Base-by-base conservation (phyloP, 2,797 vertebrate species). In the Notoglanidium macrostoma region DNA sequence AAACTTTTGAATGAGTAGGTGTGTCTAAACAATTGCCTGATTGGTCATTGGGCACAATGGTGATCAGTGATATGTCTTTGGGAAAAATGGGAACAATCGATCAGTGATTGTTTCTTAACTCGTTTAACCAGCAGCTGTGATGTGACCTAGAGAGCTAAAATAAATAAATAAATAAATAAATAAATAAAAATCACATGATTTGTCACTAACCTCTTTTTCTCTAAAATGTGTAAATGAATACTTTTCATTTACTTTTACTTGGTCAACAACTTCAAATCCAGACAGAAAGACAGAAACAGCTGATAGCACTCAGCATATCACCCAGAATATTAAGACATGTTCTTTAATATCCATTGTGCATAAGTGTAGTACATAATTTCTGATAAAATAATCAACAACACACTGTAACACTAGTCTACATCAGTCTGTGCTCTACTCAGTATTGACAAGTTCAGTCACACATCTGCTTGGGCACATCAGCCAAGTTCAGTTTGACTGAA, bases 381-480 rank as follows among this genome's bases (percentile, higher is more conserved):
- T 29, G 23, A 73, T 84, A 0, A 76, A 76, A 51, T 76, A 76
- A 51, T 46, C 12, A 55, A 46, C 44, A 40, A 67, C 63, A 59
- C 46, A 32, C 19, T 61, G 1, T 78, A 40, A 29, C 76, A 40
- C 29, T 26, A 76, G 70, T 76, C 72, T 63, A 44, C 89, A 72
- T 86, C 59, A 86, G 32, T 73, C 49, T 68, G 40, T 35, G 44
- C 40, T 79, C 59, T 76, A n/a, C 67, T 84, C 84, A 44, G n/a
- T 77, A 88, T 88, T 83, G 79, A 88, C 70, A 87, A 21, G 74
- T 80, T 59, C 40, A 87, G 79, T 59, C 79, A 74, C 83, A 85
- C 55, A 76, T 72, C 84, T 86, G 59, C 63, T 76, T 68, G 63
- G 55, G 59, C 79, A 44, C 44, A 86, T 89, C 77, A 80, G 73